Evolutionary conservation across 2,797 vertebrate species (phyloP).

Genomic region (Phataginus tricuspis): DNA sequence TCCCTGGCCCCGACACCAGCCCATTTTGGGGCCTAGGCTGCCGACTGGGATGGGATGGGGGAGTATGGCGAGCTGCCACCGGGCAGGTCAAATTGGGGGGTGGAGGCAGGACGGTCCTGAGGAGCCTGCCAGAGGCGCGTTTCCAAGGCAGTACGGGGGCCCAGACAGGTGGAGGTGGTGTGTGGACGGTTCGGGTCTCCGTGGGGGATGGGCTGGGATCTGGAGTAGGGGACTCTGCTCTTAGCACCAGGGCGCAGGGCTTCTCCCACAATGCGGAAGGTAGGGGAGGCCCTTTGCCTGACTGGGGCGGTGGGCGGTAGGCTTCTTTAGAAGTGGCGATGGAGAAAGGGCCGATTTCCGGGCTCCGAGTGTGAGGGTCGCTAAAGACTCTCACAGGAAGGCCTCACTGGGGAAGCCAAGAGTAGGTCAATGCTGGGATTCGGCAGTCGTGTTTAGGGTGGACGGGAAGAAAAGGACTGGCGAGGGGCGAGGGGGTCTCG

Average conservation of each 20-base stretch:
- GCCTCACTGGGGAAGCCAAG: not conserved
- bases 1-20: not conserved
- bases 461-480: not conserved
- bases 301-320: not conserved
- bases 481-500: not conserved
- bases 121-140: not conserved
- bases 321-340: conserved; percentile 4
- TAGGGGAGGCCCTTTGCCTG: not conserved
- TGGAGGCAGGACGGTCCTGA: not conserved
- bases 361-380: not conserved
- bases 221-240: not conserved
- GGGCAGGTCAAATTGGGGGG: not conserved
- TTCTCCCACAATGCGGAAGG: not conserved
- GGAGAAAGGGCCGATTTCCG: conserved; percentile 53
- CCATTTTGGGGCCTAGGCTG: not conserved
- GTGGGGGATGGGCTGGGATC: conserved; percentile 20
- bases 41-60: not conserved
- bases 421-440: not conserved
- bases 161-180: not conserved
- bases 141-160: not conserved
- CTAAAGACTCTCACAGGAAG: not conserved
- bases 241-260: not conserved
- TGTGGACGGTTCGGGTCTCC: not conserved
- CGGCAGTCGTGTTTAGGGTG: not conserved
- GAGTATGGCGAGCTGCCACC: not conserved